Evolutionary conservation across 92 coral and sea anemone species (phyloP).

Genomic region (Bergia sp.): DNA sequence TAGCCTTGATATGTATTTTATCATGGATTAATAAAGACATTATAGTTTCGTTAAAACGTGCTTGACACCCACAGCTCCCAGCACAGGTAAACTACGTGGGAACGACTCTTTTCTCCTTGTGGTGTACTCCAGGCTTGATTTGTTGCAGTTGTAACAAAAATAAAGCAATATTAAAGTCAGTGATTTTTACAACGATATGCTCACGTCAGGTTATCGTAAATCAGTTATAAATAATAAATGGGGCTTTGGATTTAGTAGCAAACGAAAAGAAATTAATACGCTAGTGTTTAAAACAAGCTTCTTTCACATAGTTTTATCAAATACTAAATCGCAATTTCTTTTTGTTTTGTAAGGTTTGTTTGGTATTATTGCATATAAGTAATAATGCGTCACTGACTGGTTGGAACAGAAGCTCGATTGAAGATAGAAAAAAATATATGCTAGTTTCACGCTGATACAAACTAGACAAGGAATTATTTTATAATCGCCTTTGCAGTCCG

Average conservation of each 20-base stretch:
- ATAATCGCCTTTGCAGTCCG: conserved; percentile 1
- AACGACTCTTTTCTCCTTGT: neutral
- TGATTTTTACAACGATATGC: too few species aligned
- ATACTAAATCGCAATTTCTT: too few species aligned
- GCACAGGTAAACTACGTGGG: neutral
- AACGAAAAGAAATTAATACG: neutral
- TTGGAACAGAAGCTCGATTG: neutral
- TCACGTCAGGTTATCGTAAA: neutral
- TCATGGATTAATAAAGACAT: too few species aligned
- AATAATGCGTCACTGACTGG: neutral
- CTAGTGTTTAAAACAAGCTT: neutral
- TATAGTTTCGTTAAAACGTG: too few species aligned
- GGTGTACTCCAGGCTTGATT: neutral
- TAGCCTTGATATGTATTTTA: too few species aligned
- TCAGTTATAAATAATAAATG: too few species aligned
- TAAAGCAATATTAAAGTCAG: too few species aligned
- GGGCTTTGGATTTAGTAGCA: neutral
- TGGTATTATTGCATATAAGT: neutral
- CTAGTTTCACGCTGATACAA: neutral
- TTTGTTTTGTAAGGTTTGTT: neutral
- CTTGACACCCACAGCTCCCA: neutral
- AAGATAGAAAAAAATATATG: too few species aligned
- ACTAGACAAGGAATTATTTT: neutral
- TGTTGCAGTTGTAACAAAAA: neutral
- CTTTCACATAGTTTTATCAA: neutral